Evolutionary conservation across 1,140 invertebrate genomes (phyloP), one percentile per base, ranked within the genome.

Genomic region (Anoplophora glabripennis): DNA sequence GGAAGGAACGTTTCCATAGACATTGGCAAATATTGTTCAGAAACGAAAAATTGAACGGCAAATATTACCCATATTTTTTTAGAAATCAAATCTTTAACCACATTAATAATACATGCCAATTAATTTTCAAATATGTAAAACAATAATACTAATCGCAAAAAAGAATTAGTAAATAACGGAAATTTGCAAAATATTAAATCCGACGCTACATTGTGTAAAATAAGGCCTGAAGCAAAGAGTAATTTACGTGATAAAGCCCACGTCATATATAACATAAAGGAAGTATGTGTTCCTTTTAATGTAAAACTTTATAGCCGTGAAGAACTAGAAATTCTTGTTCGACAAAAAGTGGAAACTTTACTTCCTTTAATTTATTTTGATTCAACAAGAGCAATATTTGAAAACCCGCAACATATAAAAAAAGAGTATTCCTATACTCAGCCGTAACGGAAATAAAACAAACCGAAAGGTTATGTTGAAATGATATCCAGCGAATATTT

Each of bases 141-240:
- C 34, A 41, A 21, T 2, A 7, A 0, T 58, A 40, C 15, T 51
- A 17, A 5, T n/a, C 4, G 47, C 47, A 21, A 52, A 44, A 7
- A 8, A 10, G 28, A 12, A 18, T 11, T 58, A 28, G 17, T 52
- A 14, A 40, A 33, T 5, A 7, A 28, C 10, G 35, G 48, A 2
- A 54, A 54, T 34, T 44, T 54, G 33, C 53, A 54, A 15, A 44
- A 54, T 54, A 45, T 54, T 44, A 54, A 54, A 41, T 54, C 53
- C n/a, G 53, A 54, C 42, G 7, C 8, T 1, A 54, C 53, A 21
- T 9, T 54, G n/a, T n/a, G 37, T 17, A 54, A 54, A 54, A 54
- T 54, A 14, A 54, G 18, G 21, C 42, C 52, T 8, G 52, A 54
- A 44, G 36, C 37, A 1, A 21, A 42, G 2, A 12, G 33, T 17